phyloP scores from a whole-genome alignment of 2,797 vertebrate species.

The Pangasius krempfi region DNA sequence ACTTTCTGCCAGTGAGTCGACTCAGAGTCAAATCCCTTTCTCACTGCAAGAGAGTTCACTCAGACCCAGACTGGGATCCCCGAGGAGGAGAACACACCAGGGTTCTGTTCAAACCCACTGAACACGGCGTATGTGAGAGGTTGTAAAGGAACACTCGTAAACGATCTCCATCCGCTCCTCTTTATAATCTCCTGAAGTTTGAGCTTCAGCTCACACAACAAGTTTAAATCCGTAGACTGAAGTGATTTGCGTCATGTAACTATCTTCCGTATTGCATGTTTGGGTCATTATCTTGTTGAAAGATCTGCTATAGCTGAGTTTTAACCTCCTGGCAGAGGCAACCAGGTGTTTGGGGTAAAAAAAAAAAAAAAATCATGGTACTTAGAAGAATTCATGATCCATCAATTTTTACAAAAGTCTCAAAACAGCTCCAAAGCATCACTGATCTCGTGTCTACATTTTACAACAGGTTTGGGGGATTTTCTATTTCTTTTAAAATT shows the following conservation, averaged over 20 bases:
- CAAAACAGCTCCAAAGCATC: background rate
- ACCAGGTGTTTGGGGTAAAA: background rate
- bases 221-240: background rate
- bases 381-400: background rate
- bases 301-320: background rate
- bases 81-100: no score
- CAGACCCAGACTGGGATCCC: no score
- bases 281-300: background rate
- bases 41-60: background rate
- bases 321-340: background rate
- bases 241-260: background rate
- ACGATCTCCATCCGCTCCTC: background rate
- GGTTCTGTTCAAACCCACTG: no score
- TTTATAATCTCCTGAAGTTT: background rate
- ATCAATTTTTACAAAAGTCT: background rate
- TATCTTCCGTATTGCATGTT: background rate
- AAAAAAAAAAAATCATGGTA: background rate
- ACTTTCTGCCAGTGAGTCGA: background rate
- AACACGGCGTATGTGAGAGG: no score
- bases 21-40: background rate
- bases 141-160: background rate
- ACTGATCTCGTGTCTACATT: background rate
- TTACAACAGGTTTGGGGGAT: background rate
- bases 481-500: background rate
- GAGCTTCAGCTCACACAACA: background rate